Percentiles rank a stretch among this genome's conserved stretches.
These are phyloP conservation scores for Pogonophryne albipinna DNA, from an alignment of 2,797 vertebrate genomes.

Conservation along the genomic window DNA sequence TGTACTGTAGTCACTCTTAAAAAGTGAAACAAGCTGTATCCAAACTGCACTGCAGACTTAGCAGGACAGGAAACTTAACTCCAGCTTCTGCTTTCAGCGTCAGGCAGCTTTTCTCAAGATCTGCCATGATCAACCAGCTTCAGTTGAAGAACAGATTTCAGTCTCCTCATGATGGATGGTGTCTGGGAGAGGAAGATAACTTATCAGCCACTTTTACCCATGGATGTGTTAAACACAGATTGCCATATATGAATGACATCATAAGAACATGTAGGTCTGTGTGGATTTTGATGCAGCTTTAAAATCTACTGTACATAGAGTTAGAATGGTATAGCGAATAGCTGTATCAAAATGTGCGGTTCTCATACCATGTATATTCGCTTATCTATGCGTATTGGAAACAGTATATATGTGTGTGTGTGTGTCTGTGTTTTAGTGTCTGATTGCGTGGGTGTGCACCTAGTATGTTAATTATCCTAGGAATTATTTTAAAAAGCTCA, in stretches of 20 bases:
- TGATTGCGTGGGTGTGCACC: too few relatives aligned
- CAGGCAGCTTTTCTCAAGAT: slow-evolving; percentile 5
- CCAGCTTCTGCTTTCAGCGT: not conserved
- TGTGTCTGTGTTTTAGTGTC: too few relatives aligned
- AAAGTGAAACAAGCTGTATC: slow-evolving; percentile 54
- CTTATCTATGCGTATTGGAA: too few relatives aligned
- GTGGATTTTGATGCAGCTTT: not conserved
- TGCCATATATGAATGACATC: not conserved
- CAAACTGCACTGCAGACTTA: slow-evolving; percentile 41
- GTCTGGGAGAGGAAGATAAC: not conserved
- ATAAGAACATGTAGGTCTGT: not conserved
- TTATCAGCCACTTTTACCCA: not conserved
- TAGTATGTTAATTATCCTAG: too few relatives aligned
- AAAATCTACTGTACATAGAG: not conserved
- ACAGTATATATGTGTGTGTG: too few relatives aligned
- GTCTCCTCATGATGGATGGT: not conserved
- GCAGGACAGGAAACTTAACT: slow-evolving; percentile 20
- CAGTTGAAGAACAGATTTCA: not conserved
- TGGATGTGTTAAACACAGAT: not conserved
- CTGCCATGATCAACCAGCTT: not conserved
- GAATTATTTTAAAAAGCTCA: too few relatives aligned
- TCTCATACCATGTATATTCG: too few relatives aligned
- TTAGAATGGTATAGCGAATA: too few relatives aligned
- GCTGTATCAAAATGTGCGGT: too few relatives aligned
- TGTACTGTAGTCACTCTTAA: slow-evolving; percentile 47